Percentiles rank a stretch among this genome's conserved stretches.
Conservation (phyloP, 1,140 invertebrate species). For the Ganaspis sp. region DNA sequence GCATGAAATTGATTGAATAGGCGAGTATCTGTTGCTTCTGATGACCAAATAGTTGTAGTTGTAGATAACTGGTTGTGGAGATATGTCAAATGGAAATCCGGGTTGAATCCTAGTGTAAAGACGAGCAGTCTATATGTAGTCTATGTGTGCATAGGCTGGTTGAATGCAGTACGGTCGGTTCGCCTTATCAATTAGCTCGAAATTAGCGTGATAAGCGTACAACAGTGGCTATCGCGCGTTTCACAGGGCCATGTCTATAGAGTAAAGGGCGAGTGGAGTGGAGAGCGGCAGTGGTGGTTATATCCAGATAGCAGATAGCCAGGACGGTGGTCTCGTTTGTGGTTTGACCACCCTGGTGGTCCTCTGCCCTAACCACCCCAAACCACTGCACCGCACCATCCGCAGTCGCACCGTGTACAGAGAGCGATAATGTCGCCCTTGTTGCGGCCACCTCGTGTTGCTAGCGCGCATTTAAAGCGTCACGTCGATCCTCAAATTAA, state of each 20-base stretch:
- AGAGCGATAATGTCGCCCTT: constrained; percentile 60
- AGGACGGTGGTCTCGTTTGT: constrained; percentile 67
- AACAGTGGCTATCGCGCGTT: constrained; percentile 60
- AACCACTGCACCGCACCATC: constrained; percentile 54
- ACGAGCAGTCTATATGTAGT: not conserved
- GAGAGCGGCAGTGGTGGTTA: constrained; percentile 51
- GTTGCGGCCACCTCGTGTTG: constrained; percentile 16
- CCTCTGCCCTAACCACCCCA: constrained; percentile 53
- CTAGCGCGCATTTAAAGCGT: not conserved
- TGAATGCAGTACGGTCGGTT: constrained; percentile 19
- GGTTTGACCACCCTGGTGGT: constrained; percentile 73
- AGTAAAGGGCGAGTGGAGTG: constrained; percentile 37
- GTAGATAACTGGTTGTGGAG: not conserved
- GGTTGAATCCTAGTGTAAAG: not conserved
- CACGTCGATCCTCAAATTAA: constrained; percentile 25
- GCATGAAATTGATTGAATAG: not conserved
- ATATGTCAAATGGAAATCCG: constrained; percentile 17
- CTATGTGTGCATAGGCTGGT: not conserved
- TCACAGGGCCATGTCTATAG: constrained; percentile 52
- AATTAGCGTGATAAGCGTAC: constrained; percentile 60
- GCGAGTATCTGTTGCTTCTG: not conserved
- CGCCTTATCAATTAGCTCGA: constrained; percentile 60
- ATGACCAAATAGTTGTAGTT: not conserved
- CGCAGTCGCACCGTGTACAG: constrained; percentile 54
- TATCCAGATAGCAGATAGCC: constrained; percentile 61